These are phyloP conservation scores for Drosophila acutilabella DNA, from an alignment of 2,888 invertebrate species.

Conservation along the genomic window DNA sequence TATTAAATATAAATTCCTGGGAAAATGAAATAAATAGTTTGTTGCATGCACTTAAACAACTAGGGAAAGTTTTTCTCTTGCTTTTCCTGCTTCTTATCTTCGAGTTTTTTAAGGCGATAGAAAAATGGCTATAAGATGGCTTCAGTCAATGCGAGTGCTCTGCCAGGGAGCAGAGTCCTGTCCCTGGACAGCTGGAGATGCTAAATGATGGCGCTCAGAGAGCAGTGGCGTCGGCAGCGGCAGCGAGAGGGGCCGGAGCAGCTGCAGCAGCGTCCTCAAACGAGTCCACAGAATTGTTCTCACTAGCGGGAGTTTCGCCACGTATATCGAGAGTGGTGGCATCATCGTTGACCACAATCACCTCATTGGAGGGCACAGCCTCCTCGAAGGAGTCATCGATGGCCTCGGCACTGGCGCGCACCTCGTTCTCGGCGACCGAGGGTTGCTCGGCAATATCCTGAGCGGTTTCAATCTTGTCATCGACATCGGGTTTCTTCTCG, in stretches of 20 bases:
- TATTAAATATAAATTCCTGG: constrained; percentile 69
- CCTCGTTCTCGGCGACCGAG: constrained; percentile 64
- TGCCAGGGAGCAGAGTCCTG: constrained; percentile 8
- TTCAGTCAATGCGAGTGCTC: constrained; percentile 67
- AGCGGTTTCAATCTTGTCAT: constrained; percentile 57
- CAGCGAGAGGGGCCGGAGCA: background rate
- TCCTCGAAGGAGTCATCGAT: constrained; percentile 80
- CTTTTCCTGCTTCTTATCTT: constrained; percentile 1
- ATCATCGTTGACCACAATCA: constrained; percentile 83
- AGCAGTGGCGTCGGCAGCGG: background rate
- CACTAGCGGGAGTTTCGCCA: constrained; percentile 1
- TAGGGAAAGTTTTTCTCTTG: constrained; percentile 58
- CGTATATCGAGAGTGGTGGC: constrained; percentile 54
- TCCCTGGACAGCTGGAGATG: constrained; percentile 23
- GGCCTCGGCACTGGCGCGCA: constrained; percentile 75
- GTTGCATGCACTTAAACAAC: constrained; percentile 73
- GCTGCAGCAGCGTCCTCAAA: background rate
- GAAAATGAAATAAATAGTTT: constrained; percentile 79
- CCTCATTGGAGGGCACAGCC: constrained; percentile 74
- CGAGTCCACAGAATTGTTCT: constrained; percentile 23
- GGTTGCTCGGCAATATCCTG: constrained; percentile 54
- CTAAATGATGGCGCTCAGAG: constrained; percentile 18
- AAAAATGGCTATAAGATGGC: constrained; percentile 72
- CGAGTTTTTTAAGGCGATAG: constrained; percentile 25
- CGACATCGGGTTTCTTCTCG: constrained; percentile 39